Conservation (phyloP, 1,140 invertebrate species). For the Druon quercuslanigerum region DNA sequence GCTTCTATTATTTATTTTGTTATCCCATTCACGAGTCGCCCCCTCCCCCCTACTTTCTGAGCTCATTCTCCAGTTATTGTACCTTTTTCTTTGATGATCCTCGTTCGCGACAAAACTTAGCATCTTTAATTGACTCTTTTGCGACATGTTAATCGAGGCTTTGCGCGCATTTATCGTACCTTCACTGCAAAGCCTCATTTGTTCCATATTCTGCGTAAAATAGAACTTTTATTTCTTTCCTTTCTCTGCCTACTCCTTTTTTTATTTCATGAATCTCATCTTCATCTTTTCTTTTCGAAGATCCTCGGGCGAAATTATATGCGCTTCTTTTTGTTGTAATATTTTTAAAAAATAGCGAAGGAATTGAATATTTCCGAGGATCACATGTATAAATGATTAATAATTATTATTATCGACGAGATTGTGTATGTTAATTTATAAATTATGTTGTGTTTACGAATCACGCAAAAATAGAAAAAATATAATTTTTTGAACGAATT, state of each 20-base stretch:
- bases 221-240: not conserved
- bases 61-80: constrained; percentile 33
- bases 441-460: constrained; percentile 75
- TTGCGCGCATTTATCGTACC: constrained; percentile 23
- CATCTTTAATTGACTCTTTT: not conserved
- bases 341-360: constrained; percentile 49
- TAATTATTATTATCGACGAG: constrained; percentile 62
- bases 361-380: constrained; percentile 46
- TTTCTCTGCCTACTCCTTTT: not conserved
- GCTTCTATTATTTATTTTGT: constrained; percentile 77
- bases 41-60: constrained; percentile 39
- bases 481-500: constrained; percentile 75
- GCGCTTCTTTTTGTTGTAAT: constrained; percentile 33
- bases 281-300: not conserved
- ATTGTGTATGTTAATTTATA: constrained; percentile 76
- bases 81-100: constrained; percentile 27
- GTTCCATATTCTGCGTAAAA: not conserved
- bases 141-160: not conserved
- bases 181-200: constrained; percentile 16
- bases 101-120: constrained; percentile 6
- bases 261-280: not conserved
- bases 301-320: constrained; percentile 2
- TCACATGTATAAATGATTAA: constrained; percentile 71
- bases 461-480: constrained; percentile 74
- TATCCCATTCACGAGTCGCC: constrained; percentile 61